Base-by-base conservation (phyloP, 2,113 vertebrate species). In the Mesembrinibis cayennensis region DNA sequence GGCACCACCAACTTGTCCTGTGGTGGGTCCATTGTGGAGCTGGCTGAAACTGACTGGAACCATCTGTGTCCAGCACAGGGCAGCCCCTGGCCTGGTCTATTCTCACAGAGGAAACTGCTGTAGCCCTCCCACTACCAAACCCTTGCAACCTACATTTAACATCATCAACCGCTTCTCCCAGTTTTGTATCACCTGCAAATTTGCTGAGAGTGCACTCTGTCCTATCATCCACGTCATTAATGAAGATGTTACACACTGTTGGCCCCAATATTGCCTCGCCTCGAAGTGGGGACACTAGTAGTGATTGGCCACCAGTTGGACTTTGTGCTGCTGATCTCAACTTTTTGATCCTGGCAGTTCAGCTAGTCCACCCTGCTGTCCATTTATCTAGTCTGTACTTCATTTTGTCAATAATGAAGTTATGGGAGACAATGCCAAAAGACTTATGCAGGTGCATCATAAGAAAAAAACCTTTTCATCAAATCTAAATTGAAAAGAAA, bases 51-150 rank as follows among this genome's bases (percentile, higher is more conserved):
- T 19, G 42, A 3, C 22, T 74, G 65, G 25, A 65, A 56, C 8
- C 1, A 0, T 16, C 13, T 30, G 4, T 65, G 36, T 49, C 23
- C 38, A 82, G 65, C 27, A 63, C 6, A 53, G 18, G 6, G 17
- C 42, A 87, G 42, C 8, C 15, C 5, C 7, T 47, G 19, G 1
- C 5, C 7, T 47, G 19, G 1, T 4, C 30, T 53, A 0, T 40
- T 90, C 25, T 63, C 14, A 44, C 9, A 44, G 21, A 23, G 11
- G 17, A 56, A 23, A 15, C 3, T 2, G 1, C 40, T 45, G 32
- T 49, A 62, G 16, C 42, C 13, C 5, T 80, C 13, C 26, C 32
- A 34, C 9, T 74, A 44, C 13, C 6, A 73, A 59, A 52, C 7
- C 20, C 11, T 50, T 67, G 11, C 19, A 62, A 40, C 42, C 21